Evolutionary conservation across 2,797 vertebrate species (phyloP).

Genomic region (Anas bahamensis): DNA sequence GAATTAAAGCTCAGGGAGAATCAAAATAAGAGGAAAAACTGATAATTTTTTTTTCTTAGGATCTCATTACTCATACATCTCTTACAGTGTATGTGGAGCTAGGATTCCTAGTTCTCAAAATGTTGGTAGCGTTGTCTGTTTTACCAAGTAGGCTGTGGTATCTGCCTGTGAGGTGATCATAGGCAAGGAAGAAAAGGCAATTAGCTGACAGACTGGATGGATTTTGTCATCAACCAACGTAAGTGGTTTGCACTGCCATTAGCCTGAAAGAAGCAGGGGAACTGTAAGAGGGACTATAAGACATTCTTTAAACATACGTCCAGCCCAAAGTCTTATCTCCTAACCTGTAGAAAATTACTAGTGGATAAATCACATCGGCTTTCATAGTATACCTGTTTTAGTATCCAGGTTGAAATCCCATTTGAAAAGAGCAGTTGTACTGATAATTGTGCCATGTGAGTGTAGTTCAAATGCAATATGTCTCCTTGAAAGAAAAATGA

Average conservation of each 20-base stretch:
- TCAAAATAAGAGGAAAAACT: not conserved
- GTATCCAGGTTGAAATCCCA: not conserved
- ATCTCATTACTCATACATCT: not conserved
- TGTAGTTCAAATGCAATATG: not conserved
- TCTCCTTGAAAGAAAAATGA: not conserved
- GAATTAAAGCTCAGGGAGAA: slow-evolving; percentile 19
- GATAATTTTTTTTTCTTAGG: not conserved
- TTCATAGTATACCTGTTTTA: not conserved
- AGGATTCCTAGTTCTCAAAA: not conserved
- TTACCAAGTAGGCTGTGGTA: not conserved
- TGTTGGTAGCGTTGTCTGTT: not conserved
- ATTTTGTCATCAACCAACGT: not conserved
- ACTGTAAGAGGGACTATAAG: not conserved
- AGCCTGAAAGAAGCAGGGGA: not conserved
- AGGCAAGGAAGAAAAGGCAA: not conserved
- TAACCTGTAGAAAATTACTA: not conserved
- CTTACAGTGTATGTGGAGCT: rapidly evolving
- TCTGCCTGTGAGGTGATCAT: not conserved
- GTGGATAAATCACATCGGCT: not conserved
- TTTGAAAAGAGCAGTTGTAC: slow-evolving; percentile 18
- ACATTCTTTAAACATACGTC: not conserved
- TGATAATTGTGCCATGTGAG: not conserved
- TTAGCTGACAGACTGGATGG: not conserved
- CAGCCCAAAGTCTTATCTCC: not conserved
- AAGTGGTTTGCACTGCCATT: not conserved